phyloP scores from a whole-genome alignment of 2,888 invertebrate species.

The Plebejus argus region DNA sequence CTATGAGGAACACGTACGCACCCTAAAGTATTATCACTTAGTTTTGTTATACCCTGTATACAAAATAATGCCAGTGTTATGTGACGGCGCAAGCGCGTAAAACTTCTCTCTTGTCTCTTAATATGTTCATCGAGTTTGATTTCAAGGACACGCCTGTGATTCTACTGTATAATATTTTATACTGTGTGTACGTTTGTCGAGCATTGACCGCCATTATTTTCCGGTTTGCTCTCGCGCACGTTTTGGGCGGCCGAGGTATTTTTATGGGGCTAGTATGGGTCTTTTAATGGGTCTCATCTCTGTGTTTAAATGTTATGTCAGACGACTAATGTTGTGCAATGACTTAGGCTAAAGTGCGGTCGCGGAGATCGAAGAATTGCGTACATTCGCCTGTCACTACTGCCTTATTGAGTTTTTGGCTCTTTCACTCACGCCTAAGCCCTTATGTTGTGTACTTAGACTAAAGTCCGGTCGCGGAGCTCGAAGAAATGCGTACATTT shows the following conservation, averaged over 20 bases:
- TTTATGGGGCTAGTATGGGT: conserved; percentile 10
- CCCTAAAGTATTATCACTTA: too few relatives aligned
- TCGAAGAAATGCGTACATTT: neutral
- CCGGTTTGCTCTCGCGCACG: conserved; percentile 6
- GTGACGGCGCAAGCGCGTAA: too few relatives aligned
- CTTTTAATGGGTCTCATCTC: conserved; percentile 1
- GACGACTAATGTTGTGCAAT: neutral
- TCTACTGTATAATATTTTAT: neutral
- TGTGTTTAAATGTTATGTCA: neutral
- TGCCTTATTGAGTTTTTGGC: too few relatives aligned
- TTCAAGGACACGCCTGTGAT: neutral
- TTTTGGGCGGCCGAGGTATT: conserved; percentile 15
- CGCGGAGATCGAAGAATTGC: neutral
- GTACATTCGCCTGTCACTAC: neutral
- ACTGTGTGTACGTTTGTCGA: neutral
- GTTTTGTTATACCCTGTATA: too few relatives aligned
- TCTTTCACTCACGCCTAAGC: neutral
- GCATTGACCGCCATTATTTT: conserved; percentile 6
- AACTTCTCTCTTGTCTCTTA: too few relatives aligned
- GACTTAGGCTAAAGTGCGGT: neutral
- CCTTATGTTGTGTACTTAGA: neutral
- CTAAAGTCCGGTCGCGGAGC: neutral
- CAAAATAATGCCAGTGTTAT: too few relatives aligned
- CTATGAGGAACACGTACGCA: too few relatives aligned
- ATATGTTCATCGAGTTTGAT: too few relatives aligned